Evolutionary conservation across 2,797 vertebrate genomes (phyloP).

Genomic region (Coregonus sp.): DNA sequence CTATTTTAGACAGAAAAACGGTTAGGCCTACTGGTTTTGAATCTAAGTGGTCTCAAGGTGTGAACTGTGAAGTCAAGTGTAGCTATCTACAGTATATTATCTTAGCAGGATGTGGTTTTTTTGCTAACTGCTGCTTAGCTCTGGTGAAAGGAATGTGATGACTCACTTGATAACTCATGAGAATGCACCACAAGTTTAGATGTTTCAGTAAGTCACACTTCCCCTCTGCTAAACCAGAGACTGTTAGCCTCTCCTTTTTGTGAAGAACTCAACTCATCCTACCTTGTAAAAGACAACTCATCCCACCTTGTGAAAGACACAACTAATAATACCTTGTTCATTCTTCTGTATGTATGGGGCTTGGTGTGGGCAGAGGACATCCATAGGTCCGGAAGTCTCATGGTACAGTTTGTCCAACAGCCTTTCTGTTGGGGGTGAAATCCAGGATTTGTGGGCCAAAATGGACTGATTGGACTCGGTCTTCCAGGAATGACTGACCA

Average conservation of each 20-base stretch:
- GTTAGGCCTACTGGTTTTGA: background rate
- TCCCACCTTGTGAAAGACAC: too few species aligned
- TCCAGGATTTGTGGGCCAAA: constrained; percentile 71
- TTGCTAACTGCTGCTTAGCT: background rate
- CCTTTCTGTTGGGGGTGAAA: constrained; percentile 70
- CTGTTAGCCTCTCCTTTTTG: too few species aligned
- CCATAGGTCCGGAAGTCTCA: constrained; percentile 62
- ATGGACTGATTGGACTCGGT: constrained; percentile 63
- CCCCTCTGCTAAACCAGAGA: too few species aligned
- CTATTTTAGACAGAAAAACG: background rate
- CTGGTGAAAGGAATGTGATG: background rate
- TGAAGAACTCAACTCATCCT: too few species aligned
- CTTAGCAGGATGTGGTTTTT: background rate
- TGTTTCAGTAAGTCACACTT: too few species aligned
- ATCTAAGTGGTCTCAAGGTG: background rate
- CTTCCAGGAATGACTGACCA: constrained; percentile 66
- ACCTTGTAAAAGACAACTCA: background rate
- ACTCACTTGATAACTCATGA: background rate
- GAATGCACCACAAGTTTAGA: background rate
- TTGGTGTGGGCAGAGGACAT: constrained; percentile 66
- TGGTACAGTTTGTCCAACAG: constrained; percentile 66
- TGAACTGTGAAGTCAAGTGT: background rate
- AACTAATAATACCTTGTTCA: constrained; percentile 71
- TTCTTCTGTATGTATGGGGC: constrained; percentile 74
- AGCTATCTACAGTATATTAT: background rate